Percentiles rank a stretch among this genome's conserved stretches.
Conservation (phyloP, 2,113 vertebrate genomes). For the Trichechus manatus region DNA sequence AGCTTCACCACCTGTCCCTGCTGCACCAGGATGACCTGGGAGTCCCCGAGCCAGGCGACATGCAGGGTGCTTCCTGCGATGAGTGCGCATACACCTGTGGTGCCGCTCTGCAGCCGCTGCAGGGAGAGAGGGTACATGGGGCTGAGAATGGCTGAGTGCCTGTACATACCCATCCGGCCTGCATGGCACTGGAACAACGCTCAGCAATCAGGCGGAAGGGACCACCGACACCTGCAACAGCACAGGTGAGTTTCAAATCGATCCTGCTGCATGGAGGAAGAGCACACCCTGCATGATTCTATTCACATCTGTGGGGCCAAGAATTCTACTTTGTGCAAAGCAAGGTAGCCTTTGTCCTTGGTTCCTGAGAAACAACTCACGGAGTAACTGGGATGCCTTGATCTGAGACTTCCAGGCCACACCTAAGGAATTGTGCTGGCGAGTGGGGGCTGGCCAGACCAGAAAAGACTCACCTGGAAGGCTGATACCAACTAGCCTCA, state of each 20-base stretch:
- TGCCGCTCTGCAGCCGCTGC: constrained; percentile 95
- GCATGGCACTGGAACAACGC: too few species aligned
- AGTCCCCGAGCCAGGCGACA: constrained; percentile 97
- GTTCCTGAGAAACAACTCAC: too few species aligned
- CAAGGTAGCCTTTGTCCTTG: too few species aligned
- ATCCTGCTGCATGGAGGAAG: rapidly evolving
- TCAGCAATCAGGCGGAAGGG: neutral
- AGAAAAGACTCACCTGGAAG: neutral
- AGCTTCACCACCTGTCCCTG: constrained; percentile 90
- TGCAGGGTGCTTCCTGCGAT: constrained; percentile 90
- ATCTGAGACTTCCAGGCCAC: too few species aligned
- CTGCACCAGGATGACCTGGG: constrained; percentile 94
- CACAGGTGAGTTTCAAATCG: rapidly evolving
- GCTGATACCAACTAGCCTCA: neutral
- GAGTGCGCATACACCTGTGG: constrained; percentile 92
- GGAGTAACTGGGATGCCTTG: too few species aligned
- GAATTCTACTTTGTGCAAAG: too few species aligned
- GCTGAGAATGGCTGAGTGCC: rapidly evolving
- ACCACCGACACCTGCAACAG: rapidly evolving
- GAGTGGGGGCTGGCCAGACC: too few species aligned
- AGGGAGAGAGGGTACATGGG: neutral
- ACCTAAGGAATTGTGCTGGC: too few species aligned
- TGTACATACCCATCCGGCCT: too few species aligned
- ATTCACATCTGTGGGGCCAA: neutral
- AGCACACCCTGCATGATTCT: too few species aligned